phyloP scores from a whole-genome alignment of 2,113 vertebrate genomes.

The Capricornis sumatraensis region DNA sequence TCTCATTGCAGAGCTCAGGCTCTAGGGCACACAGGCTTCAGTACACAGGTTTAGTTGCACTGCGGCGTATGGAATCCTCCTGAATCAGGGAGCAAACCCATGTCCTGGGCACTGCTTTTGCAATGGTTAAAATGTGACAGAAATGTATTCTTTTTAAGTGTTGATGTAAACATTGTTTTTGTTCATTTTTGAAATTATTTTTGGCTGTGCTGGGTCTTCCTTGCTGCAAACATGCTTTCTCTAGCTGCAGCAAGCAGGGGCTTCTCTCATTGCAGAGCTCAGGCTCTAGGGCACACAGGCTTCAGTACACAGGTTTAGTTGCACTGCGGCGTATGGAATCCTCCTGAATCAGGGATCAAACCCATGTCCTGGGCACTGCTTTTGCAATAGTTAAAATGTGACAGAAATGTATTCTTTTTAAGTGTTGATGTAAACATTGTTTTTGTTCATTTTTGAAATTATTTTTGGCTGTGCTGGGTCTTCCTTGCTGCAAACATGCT shows the following conservation, averaged over 20 bases:
- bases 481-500: neutral
- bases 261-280: neutral
- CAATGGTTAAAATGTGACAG: too few relatives aligned
- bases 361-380: neutral
- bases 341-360: neutral
- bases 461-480: neutral
- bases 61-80: neutral
- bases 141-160: constrained; percentile 16
- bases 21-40: neutral
- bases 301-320: neutral
- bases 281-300: neutral
- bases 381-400: constrained; percentile 15
- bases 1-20: neutral
- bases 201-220: neutral
- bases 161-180: constrained; percentile 37
- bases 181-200: neutral
- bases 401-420: neutral
- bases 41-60: neutral
- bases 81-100: neutral
- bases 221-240: neutral
- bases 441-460: constrained; percentile 25
- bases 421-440: constrained; percentile 24
- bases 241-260: neutral
- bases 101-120: too few relatives aligned
- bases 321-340: neutral